Conservation (phyloP, 2,888 invertebrate genomes). For the Arctia plantaginis region DNA sequence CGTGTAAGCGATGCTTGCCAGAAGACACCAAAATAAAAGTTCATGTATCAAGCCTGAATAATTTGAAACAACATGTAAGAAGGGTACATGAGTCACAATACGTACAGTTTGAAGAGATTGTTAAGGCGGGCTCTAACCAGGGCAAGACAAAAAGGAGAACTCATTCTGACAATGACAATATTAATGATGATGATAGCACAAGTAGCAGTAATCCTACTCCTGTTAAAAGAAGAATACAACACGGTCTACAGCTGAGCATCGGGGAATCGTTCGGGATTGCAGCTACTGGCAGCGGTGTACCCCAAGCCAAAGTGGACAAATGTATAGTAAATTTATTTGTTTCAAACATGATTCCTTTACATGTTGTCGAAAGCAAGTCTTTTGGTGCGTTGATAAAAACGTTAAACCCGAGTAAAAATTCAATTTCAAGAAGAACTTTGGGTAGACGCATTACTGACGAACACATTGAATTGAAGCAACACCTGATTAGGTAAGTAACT, state of each 20-base stretch:
- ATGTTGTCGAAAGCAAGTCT: slow-evolving; percentile 42
- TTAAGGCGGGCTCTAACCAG: slow-evolving; percentile 31
- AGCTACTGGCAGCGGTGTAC: slow-evolving; percentile 48
- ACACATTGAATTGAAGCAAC: too few relatives aligned
- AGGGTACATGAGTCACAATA: slow-evolving; percentile 41
- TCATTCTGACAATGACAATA: too few relatives aligned
- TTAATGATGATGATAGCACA: too few relatives aligned
- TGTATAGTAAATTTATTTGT: slow-evolving; percentile 22
- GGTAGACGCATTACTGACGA: slow-evolving; percentile 15
- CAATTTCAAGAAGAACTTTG: slow-evolving; percentile 29
- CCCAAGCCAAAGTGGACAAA: slow-evolving; percentile 24
- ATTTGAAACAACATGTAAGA: slow-evolving; percentile 44
- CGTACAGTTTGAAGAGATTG: slow-evolving; percentile 27
- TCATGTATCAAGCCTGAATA: slow-evolving; percentile 43
- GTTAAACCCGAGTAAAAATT: slow-evolving; percentile 41
- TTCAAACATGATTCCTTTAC: slow-evolving; percentile 44
- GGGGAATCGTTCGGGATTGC: slow-evolving; percentile 44
- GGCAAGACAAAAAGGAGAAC: slow-evolving; percentile 35
- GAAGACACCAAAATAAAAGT: slow-evolving; percentile 2
- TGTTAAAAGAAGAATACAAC: slow-evolving; percentile 3
- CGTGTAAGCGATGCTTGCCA: slow-evolving; percentile 1
- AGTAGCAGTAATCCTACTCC: too few relatives aligned
- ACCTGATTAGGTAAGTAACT: too few relatives aligned
- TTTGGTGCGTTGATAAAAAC: slow-evolving; percentile 43
- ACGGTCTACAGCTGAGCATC: slow-evolving; percentile 33